phyloP scores from a whole-genome alignment of 2,888 invertebrate genomes.

The Sabatieria punctata region DNA sequence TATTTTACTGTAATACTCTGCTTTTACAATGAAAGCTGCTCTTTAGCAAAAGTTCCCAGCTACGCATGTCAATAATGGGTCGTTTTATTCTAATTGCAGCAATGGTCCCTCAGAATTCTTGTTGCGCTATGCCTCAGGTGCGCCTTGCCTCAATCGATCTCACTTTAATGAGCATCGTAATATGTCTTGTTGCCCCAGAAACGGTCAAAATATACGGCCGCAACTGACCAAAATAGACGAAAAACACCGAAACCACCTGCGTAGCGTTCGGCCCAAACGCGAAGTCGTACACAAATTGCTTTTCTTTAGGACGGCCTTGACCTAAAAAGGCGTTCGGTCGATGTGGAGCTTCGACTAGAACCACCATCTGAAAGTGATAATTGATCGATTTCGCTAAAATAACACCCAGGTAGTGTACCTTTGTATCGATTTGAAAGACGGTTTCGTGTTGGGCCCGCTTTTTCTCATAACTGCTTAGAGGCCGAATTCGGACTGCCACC shows the following conservation, averaged over 20 bases:
- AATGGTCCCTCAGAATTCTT: too few species aligned
- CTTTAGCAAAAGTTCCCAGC: too few species aligned
- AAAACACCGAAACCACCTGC: slow-evolving; percentile 46
- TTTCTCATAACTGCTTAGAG: slow-evolving; percentile 54
- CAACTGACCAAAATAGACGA: background rate
- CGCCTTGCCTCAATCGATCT: too few species aligned
- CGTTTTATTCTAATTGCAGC: too few species aligned
- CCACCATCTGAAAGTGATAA: slow-evolving; percentile 42
- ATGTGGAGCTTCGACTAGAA: slow-evolving; percentile 47
- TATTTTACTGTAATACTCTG: background rate
- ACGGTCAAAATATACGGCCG: too few species aligned
- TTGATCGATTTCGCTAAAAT: background rate
- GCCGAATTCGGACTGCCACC: slow-evolving; percentile 80
- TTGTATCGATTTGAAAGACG: slow-evolving; percentile 57
- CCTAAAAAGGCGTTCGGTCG: slow-evolving; percentile 45
- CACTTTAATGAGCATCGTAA: too few species aligned
- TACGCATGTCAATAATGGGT: too few species aligned
- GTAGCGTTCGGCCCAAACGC: slow-evolving; percentile 70
- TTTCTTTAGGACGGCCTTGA: slow-evolving; percentile 51
- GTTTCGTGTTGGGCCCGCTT: slow-evolving; percentile 45
- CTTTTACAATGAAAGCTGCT: too few species aligned
- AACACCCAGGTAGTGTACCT: slow-evolving; percentile 41
- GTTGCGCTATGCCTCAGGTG: too few species aligned
- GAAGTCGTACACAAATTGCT: slow-evolving; percentile 71
- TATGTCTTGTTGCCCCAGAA: too few species aligned